Conservation (phyloP, 1,140 invertebrate species). For the Cepaea nemoralis region DNA sequence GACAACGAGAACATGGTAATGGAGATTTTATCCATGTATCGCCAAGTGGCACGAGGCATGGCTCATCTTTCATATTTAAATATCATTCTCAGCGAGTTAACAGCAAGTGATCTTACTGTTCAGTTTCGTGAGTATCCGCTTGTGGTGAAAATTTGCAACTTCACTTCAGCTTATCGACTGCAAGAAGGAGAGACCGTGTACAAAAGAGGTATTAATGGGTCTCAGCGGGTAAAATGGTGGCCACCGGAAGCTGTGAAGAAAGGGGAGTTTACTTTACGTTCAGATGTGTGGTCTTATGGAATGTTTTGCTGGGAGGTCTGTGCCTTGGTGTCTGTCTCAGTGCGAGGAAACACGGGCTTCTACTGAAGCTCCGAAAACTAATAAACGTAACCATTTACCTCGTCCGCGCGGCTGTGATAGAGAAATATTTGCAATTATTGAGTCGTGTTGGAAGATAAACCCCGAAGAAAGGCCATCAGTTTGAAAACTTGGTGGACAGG, state of each 20-base stretch:
- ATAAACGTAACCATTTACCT: background rate
- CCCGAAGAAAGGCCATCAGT: background rate
- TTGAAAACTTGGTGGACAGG: background rate
- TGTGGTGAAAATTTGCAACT: constrained; percentile 1
- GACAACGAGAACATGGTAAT: background rate
- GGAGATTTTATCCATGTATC: background rate
- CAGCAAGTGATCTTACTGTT: background rate
- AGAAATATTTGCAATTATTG: background rate
- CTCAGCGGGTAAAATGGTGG: background rate
- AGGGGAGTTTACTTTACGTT: background rate
- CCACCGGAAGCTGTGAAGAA: background rate
- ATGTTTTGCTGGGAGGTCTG: background rate
- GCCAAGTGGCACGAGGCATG: background rate
- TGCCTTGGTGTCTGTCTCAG: background rate
- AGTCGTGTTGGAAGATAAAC: background rate
- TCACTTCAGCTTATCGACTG: background rate
- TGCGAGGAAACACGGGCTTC: too few relatives aligned
- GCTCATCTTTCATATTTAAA: background rate
- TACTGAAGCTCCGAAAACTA: background rate
- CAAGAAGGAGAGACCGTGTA: background rate
- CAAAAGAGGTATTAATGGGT: background rate
- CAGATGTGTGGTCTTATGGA: background rate
- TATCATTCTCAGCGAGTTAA: background rate
- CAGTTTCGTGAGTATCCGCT: background rate
- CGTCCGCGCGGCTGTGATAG: background rate